Evolutionary conservation across 2,888 invertebrate species (phyloP), one percentile per base, ranked within the genome.

Genomic region (Parnassius smintheus): DNA sequence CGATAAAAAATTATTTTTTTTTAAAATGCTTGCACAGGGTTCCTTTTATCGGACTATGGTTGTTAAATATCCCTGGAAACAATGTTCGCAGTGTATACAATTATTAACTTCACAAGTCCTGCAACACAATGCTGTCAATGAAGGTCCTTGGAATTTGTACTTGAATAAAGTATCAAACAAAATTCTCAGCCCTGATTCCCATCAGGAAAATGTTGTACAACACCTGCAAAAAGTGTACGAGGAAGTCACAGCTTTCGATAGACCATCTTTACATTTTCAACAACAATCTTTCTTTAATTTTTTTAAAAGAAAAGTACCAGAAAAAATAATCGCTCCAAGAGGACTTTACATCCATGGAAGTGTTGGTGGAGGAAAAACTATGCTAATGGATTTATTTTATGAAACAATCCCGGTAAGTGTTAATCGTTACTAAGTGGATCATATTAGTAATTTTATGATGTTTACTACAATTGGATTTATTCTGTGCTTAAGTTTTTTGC

Each of bases 341-440:
- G 98, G 98, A 7, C 86, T 98, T 11, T 98, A 98, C 78, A 94
- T 98, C 65, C 95, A 96, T 87, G 98, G 98, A 62, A 95, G 97
- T 77, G 97, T 98, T 67, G 97, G 98, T 54, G 97, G 98, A 72
- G 99, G 99, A 53, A 99, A 99, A 93, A 99, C 99, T 8, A 99
- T 99, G 96, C 90, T 99, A 64, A 99, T 99, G 99, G 99, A 99
- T 89, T 89, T 99, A 75, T 99, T 99, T 90, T 98, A 96, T 91
- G 95, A 97, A 73, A 86, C 85, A 69, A 75, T 88, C 41, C 91
- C 91, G 62, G 88, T 89, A 79, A 81, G 78, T 45, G 48, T 56
- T 65, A 12, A 13, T 2, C 9, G 10, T 13, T 44, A 35, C 7
- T 35, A 35, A 35, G 35, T 35, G 7, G 4, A 35, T 35, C 7